Evolutionary conservation across 2,888 invertebrate genomes (phyloP).

Genomic region (Allacma fusca): DNA sequence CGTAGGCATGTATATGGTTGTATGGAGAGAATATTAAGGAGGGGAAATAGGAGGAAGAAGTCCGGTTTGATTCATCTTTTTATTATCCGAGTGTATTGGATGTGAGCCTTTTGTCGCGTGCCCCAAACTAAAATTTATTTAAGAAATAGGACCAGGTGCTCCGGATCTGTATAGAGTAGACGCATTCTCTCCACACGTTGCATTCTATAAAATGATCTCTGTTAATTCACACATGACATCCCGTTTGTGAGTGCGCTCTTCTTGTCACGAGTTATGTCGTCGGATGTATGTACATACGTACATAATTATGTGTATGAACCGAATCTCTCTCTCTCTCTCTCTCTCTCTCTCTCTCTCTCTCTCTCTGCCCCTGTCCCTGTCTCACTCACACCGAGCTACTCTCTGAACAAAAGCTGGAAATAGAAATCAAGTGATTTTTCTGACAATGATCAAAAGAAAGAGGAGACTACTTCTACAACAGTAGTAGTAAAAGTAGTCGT

Average conservation of each 20-base stretch:
- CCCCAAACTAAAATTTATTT: slow-evolving; percentile 13
- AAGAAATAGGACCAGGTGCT: slow-evolving; percentile 38
- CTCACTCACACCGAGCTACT: neutral
- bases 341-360: too few relatives aligned
- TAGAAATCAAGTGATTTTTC: slow-evolving; percentile 30
- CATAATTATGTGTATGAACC: too few relatives aligned
- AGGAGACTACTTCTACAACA: neutral
- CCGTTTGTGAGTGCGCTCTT: neutral
- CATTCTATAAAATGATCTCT: neutral
- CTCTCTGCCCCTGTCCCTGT: neutral
- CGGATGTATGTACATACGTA: neutral
- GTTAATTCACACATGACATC: slow-evolving; percentile 24
- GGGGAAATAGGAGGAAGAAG: slow-evolving; percentile 3
- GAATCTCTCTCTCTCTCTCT: too few relatives aligned
- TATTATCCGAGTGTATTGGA: neutral
- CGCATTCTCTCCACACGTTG: neutral
- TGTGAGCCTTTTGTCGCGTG: slow-evolving; percentile 43
- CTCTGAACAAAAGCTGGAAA: neutral
- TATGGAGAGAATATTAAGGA: neutral
- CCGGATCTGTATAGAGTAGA: slow-evolving; percentile 1
- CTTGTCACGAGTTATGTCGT: too few relatives aligned
- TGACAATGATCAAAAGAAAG: neutral
- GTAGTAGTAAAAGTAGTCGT: too few relatives aligned
- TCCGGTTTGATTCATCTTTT: slow-evolving; percentile 37
- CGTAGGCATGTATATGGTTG: too few relatives aligned